Percentiles rank a stretch among this genome's conserved stretches.
Conservation (phyloP, 2,113 vertebrate species). For the Corythornis vintsioides region DNA sequence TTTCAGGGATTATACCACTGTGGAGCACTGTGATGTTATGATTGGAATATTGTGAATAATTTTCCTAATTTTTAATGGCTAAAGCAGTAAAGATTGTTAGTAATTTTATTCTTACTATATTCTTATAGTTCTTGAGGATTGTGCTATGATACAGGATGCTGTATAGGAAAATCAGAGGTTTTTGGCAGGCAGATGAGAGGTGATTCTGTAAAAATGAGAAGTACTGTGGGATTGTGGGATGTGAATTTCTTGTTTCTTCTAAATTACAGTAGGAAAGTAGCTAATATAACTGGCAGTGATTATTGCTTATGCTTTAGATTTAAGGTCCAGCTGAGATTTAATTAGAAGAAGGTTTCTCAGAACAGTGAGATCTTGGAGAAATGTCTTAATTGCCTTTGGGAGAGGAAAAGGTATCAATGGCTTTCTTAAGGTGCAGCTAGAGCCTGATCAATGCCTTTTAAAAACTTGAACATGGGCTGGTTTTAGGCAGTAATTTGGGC, state of each 20-base stretch:
- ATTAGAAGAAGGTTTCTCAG: slow-evolving; percentile 13
- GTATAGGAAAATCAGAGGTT: background rate
- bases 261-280: background rate
- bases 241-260: background rate
- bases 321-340: slow-evolving; percentile 28
- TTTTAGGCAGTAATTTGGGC: background rate
- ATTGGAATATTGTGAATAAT: background rate
- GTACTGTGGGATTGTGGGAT: background rate
- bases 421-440: background rate
- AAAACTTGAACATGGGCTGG: background rate
- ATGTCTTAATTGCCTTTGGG: background rate
- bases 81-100: background rate
- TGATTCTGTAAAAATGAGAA: background rate
- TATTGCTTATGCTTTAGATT: slow-evolving; percentile 33
- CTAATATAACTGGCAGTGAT: slow-evolving; percentile 17
- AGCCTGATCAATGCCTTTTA: background rate
- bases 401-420: background rate
- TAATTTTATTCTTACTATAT: background rate
- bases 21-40: background rate
- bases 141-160: background rate
- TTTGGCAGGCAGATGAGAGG: background rate
- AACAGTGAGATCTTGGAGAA: background rate
- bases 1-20: background rate
- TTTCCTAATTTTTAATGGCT: background rate
- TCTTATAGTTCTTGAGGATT: background rate